Evolutionary conservation across 1,140 invertebrate species (phyloP).

Genomic region (Kradibia gibbosae): DNA sequence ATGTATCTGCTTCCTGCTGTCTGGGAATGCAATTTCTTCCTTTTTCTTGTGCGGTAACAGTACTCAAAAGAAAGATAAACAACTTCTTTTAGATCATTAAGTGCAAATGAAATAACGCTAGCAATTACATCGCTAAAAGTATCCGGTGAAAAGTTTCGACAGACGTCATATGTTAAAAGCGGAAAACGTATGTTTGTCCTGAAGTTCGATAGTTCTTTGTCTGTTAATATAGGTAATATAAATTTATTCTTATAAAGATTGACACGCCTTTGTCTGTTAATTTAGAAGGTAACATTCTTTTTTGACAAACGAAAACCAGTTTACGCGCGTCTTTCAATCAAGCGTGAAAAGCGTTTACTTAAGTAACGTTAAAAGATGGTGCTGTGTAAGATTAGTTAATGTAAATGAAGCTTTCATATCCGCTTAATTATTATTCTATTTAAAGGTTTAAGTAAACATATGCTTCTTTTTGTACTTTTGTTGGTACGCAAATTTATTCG

Average conservation of each 20-base stretch:
- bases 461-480: background rate
- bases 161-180: background rate
- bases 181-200: background rate
- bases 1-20: background rate
- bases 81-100: background rate
- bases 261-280: slow-evolving; percentile 7
- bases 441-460: background rate
- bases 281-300: background rate
- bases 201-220: background rate
- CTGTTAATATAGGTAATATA: background rate
- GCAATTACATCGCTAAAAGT: background rate
- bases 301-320: background rate
- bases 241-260: slow-evolving; percentile 1
- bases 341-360: background rate
- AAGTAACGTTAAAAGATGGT: background rate
- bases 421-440: background rate
- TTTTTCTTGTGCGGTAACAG: background rate
- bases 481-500: background rate
- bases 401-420: background rate
- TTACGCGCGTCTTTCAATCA: background rate
- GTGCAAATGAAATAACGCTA: background rate
- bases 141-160: background rate
- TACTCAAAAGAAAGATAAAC: background rate
- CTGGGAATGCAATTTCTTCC: background rate
- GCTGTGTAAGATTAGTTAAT: background rate